phyloP scores from a whole-genome alignment of 2,888 invertebrate species.

The Leptogaster cylindrica region DNA sequence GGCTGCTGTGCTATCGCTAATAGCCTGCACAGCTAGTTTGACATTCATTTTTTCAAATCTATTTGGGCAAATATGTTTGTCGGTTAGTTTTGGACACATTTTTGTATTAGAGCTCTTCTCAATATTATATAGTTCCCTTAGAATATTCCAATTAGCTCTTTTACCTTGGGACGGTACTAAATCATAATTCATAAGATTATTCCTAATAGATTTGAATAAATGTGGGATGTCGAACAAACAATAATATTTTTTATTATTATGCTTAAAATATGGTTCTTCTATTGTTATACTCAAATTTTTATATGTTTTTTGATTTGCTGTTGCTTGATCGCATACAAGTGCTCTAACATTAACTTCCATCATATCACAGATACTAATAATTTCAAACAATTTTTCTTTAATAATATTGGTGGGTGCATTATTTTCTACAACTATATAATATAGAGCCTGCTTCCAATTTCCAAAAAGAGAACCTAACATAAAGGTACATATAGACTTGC shows the following conservation, averaged over 20 bases:
- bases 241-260: not conserved
- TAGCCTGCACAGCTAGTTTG: no score
- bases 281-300: not conserved
- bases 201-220: not conserved
- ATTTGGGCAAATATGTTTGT: not conserved
- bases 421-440: not conserved
- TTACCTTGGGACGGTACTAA: not conserved
- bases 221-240: conserved; percentile 3
- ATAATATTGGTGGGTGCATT: not conserved
- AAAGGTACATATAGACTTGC: not conserved
- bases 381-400: not conserved
- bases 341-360: not conserved
- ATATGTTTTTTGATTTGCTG: not conserved
- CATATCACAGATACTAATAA: not conserved
- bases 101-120: not conserved
- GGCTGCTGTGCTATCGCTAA: no score
- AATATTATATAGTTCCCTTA: not conserved
- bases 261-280: not conserved
- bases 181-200: not conserved
- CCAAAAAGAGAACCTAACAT: not conserved
- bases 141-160: not conserved
- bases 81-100: not conserved
- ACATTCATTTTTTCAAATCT: no score
- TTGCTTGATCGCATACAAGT: not conserved
- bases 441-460: not conserved